phyloP scores from a whole-genome alignment of 1,140 invertebrate species.

The Portunus trituberculatus region DNA sequence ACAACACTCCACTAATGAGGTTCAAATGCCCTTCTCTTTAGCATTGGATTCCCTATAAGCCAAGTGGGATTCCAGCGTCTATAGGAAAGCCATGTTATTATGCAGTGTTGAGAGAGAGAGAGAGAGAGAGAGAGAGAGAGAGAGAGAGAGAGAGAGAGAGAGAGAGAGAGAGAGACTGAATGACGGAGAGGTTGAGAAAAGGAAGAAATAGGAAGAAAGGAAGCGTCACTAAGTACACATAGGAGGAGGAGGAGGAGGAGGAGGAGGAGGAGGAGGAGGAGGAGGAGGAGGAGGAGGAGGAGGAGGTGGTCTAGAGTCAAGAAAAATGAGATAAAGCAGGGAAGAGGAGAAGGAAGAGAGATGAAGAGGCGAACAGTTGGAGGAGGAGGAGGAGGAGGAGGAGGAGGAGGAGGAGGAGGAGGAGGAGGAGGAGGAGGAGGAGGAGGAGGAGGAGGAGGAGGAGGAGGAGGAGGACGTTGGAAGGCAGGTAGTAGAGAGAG shows the following conservation, averaged over 20 bases:
- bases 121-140: neutral
- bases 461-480: neutral
- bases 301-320: neutral
- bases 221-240: neutral
- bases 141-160: conserved; percentile 16
- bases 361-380: neutral
- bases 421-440: conserved; percentile 11
- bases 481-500: neutral
- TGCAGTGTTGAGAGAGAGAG: neutral
- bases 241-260: neutral
- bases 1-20: neutral
- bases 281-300: neutral
- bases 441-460: neutral
- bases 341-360: neutral
- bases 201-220: neutral
- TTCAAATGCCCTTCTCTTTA: neutral
- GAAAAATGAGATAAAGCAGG: neutral
- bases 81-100: neutral
- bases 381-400: neutral
- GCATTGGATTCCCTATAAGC: neutral
- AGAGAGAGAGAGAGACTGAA: neutral
- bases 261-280: conserved; percentile 15
- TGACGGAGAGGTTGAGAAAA: neutral
- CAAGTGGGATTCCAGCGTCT: neutral
- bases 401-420: neutral